Evolutionary conservation across 2,888 invertebrate species (phyloP).

Genomic region (Megalurothrips usitatus): DNA sequence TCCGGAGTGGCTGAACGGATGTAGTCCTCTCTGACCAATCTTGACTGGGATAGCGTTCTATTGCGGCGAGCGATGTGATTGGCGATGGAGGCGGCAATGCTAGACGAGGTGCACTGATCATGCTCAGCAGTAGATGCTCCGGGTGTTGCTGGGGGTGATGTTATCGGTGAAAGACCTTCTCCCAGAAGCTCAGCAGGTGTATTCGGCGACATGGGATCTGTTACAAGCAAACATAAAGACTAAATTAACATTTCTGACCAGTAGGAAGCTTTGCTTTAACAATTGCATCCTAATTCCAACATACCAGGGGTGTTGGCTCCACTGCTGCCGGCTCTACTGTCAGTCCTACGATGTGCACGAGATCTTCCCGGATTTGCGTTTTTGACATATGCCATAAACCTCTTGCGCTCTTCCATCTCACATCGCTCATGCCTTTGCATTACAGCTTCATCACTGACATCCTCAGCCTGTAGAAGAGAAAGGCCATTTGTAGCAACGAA

Average conservation of each 20-base stretch:
- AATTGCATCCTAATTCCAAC: background rate
- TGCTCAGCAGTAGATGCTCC: constrained; percentile 40
- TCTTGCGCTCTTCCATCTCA: constrained; percentile 75
- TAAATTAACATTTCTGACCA: background rate
- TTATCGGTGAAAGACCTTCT: constrained; percentile 48
- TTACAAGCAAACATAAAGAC: constrained; percentile 32
- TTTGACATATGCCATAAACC: constrained; percentile 59
- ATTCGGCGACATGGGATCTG: constrained; percentile 61
- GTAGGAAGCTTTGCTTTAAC: background rate
- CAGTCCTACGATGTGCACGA: constrained; percentile 60
- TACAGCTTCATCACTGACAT: constrained; percentile 71
- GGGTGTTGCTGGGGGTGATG: constrained; percentile 53
- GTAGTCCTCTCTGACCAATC: constrained; percentile 44
- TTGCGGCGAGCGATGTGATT: constrained; percentile 43
- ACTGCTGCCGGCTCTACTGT: constrained; percentile 64
- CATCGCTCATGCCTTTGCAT: constrained; percentile 68
- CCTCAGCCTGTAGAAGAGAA: constrained; percentile 56
- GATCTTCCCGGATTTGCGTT: constrained; percentile 49
- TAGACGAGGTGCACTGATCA: background rate
- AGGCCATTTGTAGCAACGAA: background rate
- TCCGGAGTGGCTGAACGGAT: constrained; percentile 1
- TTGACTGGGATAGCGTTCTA: constrained; percentile 52
- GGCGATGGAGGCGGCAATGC: background rate
- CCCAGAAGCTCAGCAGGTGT: constrained; percentile 46
- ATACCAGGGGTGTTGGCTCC: constrained; percentile 66